Evolutionary conservation across 2,113 vertebrate species (phyloP).

Genomic region (Empidonax traillii): DNA sequence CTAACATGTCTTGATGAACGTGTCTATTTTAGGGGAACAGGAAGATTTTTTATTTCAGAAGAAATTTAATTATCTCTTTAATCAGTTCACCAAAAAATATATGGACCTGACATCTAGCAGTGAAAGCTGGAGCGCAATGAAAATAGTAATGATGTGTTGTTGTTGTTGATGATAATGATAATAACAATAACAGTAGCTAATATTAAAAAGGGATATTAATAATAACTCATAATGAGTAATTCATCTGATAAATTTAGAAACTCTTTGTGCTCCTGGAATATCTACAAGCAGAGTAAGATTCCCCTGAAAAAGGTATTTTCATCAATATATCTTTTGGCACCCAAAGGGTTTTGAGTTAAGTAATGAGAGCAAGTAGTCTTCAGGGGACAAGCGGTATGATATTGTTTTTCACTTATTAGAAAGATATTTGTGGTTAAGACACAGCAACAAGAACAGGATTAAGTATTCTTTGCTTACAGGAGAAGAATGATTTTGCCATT

Average conservation of each 20-base stretch:
- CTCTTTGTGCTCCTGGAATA: not conserved
- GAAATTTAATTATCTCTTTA: conserved; percentile 16
- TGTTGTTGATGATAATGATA: not conserved
- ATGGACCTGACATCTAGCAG: not conserved
- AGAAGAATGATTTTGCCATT: not conserved
- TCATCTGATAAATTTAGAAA: not conserved
- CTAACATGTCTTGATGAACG: not conserved
- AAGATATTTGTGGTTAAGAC: not conserved
- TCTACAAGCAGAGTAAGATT: not conserved
- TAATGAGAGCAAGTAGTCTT: not conserved
- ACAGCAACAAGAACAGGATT: not conserved
- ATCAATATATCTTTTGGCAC: not conserved
- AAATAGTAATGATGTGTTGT: not conserved
- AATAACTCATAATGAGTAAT: not conserved
- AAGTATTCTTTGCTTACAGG: not conserved
- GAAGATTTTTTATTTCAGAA: not conserved
- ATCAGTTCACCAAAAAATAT: conserved; percentile 3
- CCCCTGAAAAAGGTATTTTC: not conserved
- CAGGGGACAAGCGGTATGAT: not conserved
- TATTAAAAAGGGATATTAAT: not conserved
- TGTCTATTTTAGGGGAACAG: not conserved
- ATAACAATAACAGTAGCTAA: not conserved
- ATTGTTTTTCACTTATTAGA: not conserved
- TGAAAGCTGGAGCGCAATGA: not conserved
- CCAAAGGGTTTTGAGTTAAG: not conserved